These are phyloP conservation scores for Rhogogaster chlorosoma DNA, from an alignment of 2,888 invertebrate genomes.

Conservation along the genomic window DNA sequence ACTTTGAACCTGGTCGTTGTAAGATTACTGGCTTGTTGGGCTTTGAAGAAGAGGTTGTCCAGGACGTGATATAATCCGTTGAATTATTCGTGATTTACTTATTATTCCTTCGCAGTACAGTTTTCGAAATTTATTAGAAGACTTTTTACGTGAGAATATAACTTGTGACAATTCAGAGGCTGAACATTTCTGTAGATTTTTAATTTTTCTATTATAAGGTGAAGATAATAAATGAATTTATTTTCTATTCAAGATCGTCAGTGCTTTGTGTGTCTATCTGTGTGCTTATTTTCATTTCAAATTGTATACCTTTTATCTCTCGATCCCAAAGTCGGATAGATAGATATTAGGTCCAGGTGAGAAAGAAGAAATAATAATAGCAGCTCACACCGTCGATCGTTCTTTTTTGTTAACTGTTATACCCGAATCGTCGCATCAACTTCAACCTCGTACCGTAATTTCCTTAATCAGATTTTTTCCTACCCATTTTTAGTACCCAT, in stretches of 20 bases:
- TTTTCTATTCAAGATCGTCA: not conserved
- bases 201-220: not conserved
- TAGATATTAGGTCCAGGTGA: no score
- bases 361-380: not conserved
- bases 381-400: not conserved
- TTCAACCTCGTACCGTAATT: not conserved
- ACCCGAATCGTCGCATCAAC: not conserved
- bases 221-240: not conserved
- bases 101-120: not conserved
- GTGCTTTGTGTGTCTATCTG: not conserved
- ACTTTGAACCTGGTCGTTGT: constrained; percentile 81
- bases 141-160: not conserved
- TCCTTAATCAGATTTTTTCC: not conserved
- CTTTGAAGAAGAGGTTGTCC: constrained; percentile 80
- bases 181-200: not conserved
- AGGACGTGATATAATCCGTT: constrained; percentile 9
- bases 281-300: not conserved
- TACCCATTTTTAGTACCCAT: not conserved
- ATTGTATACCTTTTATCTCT: not conserved
- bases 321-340: not conserved
- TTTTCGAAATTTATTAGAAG: not conserved
- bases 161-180: no score
- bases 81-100: no score
- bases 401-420: not conserved
- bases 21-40: constrained; percentile 83